Conservation (phyloP, 2,888 invertebrate genomes). For the Chironomus riparius region DNA sequence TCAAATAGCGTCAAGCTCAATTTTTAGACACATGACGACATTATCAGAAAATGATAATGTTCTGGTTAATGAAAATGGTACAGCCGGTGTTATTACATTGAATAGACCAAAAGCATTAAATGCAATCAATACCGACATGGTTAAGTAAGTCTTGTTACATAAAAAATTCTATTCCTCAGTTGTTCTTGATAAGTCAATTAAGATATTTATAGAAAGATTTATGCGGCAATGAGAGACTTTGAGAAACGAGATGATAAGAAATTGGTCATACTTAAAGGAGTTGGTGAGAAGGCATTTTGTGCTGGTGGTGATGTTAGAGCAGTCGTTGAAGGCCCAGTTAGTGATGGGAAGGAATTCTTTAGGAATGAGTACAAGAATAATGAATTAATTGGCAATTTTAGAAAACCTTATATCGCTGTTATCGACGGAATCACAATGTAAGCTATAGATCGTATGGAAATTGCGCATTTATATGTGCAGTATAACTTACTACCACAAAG, state of each 20-base stretch:
- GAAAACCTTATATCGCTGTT: conserved; percentile 52
- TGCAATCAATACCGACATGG: conserved; percentile 67
- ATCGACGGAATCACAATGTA: conserved; percentile 57
- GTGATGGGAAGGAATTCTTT: conserved; percentile 62
- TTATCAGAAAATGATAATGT: background rate
- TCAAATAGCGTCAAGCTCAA: background rate
- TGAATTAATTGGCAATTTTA: conserved; percentile 45
- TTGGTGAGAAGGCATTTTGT: conserved; percentile 69
- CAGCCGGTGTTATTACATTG: conserved; percentile 55
- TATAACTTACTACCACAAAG: too few species aligned
- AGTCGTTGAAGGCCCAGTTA: conserved; percentile 47
- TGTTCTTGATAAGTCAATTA: background rate
- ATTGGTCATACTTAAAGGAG: conserved; percentile 50
- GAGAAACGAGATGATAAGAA: conserved; percentile 43
- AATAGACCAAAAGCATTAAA: conserved; percentile 73
- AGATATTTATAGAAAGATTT: conserved; percentile 2
- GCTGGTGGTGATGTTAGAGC: conserved; percentile 69
- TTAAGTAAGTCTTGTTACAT: conserved; percentile 45
- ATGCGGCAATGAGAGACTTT: conserved; percentile 11
- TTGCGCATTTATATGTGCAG: too few species aligned
- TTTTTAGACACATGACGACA: background rate
- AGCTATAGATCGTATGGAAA: background rate
- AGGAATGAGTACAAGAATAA: conserved; percentile 59
- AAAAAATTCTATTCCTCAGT: background rate
- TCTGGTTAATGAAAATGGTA: conserved; percentile 31